A percentile compares a stretch with the other conserved stretches of the same genome.
phyloP scores from a whole-genome alignment of 2,888 invertebrate species.

The Cylindroiulus punctatus region DNA sequence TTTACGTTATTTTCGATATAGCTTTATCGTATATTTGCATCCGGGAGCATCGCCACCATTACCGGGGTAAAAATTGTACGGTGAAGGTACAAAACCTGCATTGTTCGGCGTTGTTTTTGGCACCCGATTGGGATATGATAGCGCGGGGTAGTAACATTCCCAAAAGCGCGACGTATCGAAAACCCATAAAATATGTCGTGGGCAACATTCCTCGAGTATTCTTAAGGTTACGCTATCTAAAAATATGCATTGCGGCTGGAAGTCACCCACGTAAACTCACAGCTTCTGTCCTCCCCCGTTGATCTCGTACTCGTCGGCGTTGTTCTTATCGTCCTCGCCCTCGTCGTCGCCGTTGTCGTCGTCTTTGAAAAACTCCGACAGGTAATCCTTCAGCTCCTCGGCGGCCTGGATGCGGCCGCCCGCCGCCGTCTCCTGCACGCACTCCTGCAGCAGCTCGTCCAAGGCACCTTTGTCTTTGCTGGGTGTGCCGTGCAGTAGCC shows the following conservation, averaged over 20 bases:
- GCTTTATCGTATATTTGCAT: no score
- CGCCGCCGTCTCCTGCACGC: constrained; percentile 59
- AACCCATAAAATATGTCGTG: not conserved
- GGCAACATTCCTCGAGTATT: constrained; percentile 10
- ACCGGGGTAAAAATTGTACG: no score
- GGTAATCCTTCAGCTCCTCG: constrained; percentile 59
- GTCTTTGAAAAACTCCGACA: constrained; percentile 57
- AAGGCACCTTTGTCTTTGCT: constrained; percentile 58
- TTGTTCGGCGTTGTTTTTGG: no score
- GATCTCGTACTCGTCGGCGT: constrained; percentile 55
- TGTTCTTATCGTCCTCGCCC: constrained; percentile 56
- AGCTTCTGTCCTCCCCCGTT: constrained; percentile 49
- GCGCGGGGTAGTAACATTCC: no score
- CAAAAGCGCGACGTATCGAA: no score
- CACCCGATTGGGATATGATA: no score
- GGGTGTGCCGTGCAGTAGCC: constrained; percentile 59
- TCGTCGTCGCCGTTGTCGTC: constrained; percentile 57
- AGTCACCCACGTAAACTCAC: not conserved
- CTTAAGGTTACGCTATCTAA: not conserved
- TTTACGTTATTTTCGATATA: no score
- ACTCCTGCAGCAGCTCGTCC: constrained; percentile 60
- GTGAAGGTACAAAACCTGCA: no score
- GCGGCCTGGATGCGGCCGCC: constrained; percentile 59
- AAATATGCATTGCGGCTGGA: not conserved
- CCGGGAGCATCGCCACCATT: no score